phyloP scores from a whole-genome alignment of 1,140 invertebrate genomes.

The Drosophila arizonae region DNA sequence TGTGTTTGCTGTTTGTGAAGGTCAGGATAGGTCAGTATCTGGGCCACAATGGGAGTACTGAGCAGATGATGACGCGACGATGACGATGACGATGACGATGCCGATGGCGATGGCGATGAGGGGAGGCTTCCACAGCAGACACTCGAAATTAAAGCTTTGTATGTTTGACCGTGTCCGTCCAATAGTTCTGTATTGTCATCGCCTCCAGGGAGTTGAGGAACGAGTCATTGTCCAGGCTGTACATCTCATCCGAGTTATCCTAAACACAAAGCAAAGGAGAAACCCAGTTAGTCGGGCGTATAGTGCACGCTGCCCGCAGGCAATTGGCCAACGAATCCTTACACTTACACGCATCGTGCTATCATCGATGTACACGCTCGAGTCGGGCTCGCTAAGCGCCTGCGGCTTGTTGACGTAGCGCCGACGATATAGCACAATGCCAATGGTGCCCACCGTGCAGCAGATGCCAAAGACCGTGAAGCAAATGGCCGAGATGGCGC shows the following conservation, averaged over 20 bases:
- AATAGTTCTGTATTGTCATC: slow-evolving; percentile 96
- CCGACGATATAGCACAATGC: slow-evolving; percentile 89
- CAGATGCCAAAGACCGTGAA: slow-evolving; percentile 87
- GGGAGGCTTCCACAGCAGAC: slow-evolving; percentile 25
- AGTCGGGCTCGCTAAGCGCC: slow-evolving; percentile 92
- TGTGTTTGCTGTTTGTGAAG: slow-evolving; percentile 16
- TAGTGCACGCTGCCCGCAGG: neutral
- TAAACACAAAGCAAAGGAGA: slow-evolving; percentile 82
- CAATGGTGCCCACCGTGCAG: slow-evolving; percentile 87
- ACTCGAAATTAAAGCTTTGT: slow-evolving; percentile 89
- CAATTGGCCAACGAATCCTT: slow-evolving; percentile 63
- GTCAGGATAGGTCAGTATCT: neutral
- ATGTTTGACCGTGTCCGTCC: slow-evolving; percentile 95
- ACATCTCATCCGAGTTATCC: slow-evolving; percentile 96
- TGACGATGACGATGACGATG: neutral
- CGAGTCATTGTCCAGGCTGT: slow-evolving; percentile 95
- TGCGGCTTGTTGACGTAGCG: slow-evolving; percentile 91
- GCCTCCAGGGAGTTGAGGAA: slow-evolving; percentile 95
- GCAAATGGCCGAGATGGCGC: slow-evolving; percentile 88
- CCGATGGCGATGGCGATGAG: neutral
- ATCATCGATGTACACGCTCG: slow-evolving; percentile 94
- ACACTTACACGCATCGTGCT: slow-evolving; percentile 91
- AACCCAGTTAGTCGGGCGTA: neutral
- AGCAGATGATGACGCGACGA: neutral
- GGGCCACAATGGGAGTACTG: neutral